Evolutionary conservation across 92 coral and sea anemone species (phyloP).

Genomic region (Galaxea fascicularis): DNA sequence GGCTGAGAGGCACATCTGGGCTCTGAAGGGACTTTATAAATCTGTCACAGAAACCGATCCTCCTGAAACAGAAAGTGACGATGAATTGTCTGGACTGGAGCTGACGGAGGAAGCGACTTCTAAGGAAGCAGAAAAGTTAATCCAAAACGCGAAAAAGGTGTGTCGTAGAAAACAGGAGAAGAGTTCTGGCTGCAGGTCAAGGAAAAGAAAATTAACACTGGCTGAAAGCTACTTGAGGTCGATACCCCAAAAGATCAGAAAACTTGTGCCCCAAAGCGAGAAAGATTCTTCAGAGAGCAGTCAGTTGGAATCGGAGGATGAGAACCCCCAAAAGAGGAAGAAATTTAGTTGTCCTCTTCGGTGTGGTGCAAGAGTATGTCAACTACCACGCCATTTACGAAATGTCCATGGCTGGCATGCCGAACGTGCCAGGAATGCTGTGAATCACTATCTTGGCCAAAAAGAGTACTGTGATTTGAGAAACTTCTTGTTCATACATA

Average conservation of each 20-base stretch:
- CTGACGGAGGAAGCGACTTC: constrained; percentile 7
- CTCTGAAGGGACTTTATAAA: constrained; percentile 16
- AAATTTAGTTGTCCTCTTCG: constrained; percentile 26
- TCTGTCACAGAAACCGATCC: not conserved
- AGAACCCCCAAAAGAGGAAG: not conserved
- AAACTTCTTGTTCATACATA: constrained; percentile 20
- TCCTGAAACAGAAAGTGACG: constrained; percentile 7
- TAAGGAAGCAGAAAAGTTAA: not conserved
- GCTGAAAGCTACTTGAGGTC: not conserved
- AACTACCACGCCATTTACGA: constrained; percentile 12
- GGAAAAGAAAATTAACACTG: not conserved
- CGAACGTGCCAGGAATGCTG: constrained; percentile 15
- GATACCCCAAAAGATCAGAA: not conserved
- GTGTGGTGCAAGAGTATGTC: constrained; percentile 6
- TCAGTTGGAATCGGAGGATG: not conserved
- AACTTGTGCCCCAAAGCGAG: not conserved
- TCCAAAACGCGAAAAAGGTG: not conserved
- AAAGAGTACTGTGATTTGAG: constrained; percentile 31
- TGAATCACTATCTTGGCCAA: constrained; percentile 6
- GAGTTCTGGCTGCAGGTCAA: not conserved
- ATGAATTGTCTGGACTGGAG: not conserved
- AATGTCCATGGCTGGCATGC: constrained; percentile 7
- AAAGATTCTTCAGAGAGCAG: not conserved
- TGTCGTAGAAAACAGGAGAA: not conserved
- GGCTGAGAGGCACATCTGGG: constrained; percentile 28